phyloP scores from a whole-genome alignment of 2,888 invertebrate genomes.

The Scaeva pyrastri region DNA sequence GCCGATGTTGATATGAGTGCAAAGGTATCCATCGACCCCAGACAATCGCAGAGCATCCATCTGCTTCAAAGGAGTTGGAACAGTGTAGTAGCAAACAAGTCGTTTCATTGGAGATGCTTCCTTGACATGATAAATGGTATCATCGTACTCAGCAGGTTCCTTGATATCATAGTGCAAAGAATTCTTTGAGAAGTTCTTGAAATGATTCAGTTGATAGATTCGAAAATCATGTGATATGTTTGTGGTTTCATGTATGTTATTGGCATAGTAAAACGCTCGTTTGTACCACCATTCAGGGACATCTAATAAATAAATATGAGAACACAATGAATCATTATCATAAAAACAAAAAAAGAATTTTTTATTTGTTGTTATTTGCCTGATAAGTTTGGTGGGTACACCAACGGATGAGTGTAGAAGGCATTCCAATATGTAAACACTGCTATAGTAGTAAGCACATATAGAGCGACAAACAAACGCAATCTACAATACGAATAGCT shows the following conservation, averaged over 20 bases:
- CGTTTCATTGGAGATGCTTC: constrained; percentile 71
- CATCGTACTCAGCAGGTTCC: constrained; percentile 39
- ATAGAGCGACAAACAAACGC: constrained; percentile 77
- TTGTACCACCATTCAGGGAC: constrained; percentile 79
- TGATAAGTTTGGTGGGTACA: constrained; percentile 78
- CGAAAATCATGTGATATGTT: constrained; percentile 78
- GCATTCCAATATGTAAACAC: constrained; percentile 79
- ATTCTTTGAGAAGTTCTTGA: constrained; percentile 72
- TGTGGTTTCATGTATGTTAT: constrained; percentile 76
- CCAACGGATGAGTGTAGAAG: constrained; percentile 77
- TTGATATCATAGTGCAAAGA: constrained; percentile 54
- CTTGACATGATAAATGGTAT: constrained; percentile 26
- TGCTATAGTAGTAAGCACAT: constrained; percentile 77
- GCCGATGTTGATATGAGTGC: constrained; percentile 93
- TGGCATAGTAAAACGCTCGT: constrained; percentile 78
- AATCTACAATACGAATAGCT: constrained; percentile 77
- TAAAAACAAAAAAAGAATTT: neutral
- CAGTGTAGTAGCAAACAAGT: constrained; percentile 89
- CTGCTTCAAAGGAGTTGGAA: constrained; percentile 82
- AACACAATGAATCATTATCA: neutral
- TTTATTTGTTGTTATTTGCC: constrained; percentile 68
- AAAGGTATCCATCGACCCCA: constrained; percentile 89
- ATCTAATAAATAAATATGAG: constrained; percentile 71
- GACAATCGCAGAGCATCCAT: constrained; percentile 84
- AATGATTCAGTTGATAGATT: constrained; percentile 69